Percentiles rank a stretch among this genome's conserved stretches.
These are phyloP conservation scores for Dendrocincla fuliginosa DNA, from an alignment of 2,797 vertebrate species.

Conservation along the genomic window DNA sequence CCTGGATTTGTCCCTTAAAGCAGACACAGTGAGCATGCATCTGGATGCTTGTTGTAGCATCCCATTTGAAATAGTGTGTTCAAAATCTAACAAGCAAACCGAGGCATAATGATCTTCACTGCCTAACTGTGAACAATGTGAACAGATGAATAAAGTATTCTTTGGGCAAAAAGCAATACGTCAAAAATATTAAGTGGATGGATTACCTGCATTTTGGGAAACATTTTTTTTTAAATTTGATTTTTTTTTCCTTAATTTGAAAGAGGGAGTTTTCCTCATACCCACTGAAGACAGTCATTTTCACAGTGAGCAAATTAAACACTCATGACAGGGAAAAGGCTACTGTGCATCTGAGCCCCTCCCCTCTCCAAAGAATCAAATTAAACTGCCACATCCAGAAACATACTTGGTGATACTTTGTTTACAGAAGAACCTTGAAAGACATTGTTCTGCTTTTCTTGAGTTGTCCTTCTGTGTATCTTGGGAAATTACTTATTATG, in stretches of 20 bases:
- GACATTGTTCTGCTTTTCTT: not conserved
- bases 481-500: not conserved
- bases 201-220: not conserved
- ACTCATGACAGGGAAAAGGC: not conserved
- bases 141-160: not conserved
- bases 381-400: not conserved
- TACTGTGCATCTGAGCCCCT: not conserved
- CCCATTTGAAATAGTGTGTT: not conserved
- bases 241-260: not conserved
- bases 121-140: not conserved
- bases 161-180: not conserved
- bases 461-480: not conserved
- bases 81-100: not conserved
- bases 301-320: not conserved
- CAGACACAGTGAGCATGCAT: not conserved
- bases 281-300: not conserved
- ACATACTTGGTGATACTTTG: not conserved
- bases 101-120: not conserved
- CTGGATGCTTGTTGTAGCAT: not conserved
- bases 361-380: not conserved
- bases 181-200: not conserved
- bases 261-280: not conserved
- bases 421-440: not conserved
- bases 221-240: not conserved
- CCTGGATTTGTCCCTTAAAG: not conserved